phyloP scores from a whole-genome alignment of 2,797 vertebrate species.

The Aldrovandia affinis region DNA sequence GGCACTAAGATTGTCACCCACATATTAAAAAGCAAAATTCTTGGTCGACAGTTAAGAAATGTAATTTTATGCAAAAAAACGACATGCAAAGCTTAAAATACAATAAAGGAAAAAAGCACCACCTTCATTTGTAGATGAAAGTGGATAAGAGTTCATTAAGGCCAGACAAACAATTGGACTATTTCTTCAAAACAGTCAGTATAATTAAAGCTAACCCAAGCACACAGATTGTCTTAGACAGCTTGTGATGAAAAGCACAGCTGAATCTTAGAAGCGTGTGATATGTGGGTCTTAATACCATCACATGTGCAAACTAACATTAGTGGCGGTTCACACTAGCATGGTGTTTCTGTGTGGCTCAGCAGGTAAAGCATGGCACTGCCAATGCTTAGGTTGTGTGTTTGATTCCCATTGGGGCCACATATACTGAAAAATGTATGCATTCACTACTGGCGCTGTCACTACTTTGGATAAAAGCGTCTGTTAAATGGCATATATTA shows the following conservation, averaged over 20 bases:
- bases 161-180: constrained; percentile 29
- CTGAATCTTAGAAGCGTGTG: constrained; percentile 68
- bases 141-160: constrained; percentile 54
- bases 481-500: too few species aligned
- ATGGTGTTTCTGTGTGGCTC: too few species aligned
- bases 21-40: background rate
- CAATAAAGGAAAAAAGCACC: constrained; percentile 47
- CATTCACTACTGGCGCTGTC: too few species aligned
- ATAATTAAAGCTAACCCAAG: constrained; percentile 43
- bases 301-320: constrained; percentile 70
- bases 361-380: too few species aligned
- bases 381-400: too few species aligned
- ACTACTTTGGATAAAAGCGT: too few species aligned
- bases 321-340: too few species aligned
- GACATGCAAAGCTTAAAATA: constrained; percentile 30
- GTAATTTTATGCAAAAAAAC: background rate
- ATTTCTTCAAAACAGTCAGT: constrained; percentile 34
- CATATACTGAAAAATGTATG: too few species aligned
- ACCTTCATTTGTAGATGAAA: constrained; percentile 49
- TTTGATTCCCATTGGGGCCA: too few species aligned
- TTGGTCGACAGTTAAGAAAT: background rate
- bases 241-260: constrained; percentile 58
- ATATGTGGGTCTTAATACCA: constrained; percentile 69
- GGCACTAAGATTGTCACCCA: background rate
- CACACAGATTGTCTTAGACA: constrained; percentile 35